Conservation (phyloP, 1,140 invertebrate genomes). For the Hylaeus volcanicus region DNA sequence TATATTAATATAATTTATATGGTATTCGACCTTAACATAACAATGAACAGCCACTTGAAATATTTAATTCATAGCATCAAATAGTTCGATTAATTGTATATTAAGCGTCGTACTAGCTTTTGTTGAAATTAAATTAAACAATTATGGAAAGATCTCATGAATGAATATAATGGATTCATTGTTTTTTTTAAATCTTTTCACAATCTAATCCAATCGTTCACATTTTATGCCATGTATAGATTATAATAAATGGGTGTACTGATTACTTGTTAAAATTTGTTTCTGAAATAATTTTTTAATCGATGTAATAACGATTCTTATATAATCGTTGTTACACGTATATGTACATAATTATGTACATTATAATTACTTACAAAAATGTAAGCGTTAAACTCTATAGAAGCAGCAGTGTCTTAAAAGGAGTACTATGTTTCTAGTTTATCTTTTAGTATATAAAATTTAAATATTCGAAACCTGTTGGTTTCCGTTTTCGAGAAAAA, state of each 20-base stretch:
- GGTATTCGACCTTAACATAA: not conserved
- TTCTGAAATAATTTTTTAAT: constrained; percentile 13
- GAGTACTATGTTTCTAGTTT: constrained; percentile 24
- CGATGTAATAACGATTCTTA: constrained; percentile 13
- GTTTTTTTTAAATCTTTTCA: constrained; percentile 5
- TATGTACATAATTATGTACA: not conserved
- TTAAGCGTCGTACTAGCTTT: not conserved
- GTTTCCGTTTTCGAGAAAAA: constrained; percentile 46
- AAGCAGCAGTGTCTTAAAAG: not conserved
- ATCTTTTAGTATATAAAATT: constrained; percentile 8
- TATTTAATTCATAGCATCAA: not conserved
- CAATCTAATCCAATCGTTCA: constrained; percentile 46
- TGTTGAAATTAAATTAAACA: not conserved
- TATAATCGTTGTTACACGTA: constrained; percentile 16
- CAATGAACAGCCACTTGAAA: not conserved
- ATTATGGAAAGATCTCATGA: constrained; percentile 4
- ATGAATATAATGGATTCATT: constrained; percentile 17
- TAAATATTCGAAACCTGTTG: constrained; percentile 19
- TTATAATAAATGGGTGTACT: constrained; percentile 21
- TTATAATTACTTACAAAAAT: not conserved
- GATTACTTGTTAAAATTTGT: constrained; percentile 38
- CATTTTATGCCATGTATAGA: constrained; percentile 38
- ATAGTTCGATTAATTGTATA: not conserved
- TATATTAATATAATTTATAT: not conserved
- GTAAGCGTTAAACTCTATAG: constrained; percentile 3